phyloP scores from a whole-genome alignment of 1,140 invertebrate species.

The Aplysia californica region DNA sequence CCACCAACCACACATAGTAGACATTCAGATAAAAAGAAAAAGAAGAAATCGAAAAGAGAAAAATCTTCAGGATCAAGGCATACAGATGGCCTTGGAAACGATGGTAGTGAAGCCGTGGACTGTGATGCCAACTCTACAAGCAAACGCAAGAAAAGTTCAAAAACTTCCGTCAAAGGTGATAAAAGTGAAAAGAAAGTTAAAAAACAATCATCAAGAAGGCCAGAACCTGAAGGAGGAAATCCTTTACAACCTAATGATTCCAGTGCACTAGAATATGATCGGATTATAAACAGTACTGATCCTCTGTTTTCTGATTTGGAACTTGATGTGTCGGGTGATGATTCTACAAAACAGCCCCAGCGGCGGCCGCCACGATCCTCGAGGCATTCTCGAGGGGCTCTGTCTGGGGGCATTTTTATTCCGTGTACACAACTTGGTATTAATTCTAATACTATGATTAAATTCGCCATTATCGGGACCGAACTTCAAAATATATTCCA shows the following conservation, averaged over 20 bases:
- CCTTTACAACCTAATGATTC: background rate
- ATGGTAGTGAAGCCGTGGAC: slow-evolving; percentile 22
- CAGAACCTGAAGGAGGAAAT: slow-evolving; percentile 63
- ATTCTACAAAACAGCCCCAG: slow-evolving; percentile 19
- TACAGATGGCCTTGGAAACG: slow-evolving; percentile 24
- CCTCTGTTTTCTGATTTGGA: slow-evolving; percentile 64
- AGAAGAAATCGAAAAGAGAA: slow-evolving; percentile 41
- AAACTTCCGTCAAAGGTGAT: background rate
- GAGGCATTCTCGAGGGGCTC: slow-evolving; percentile 13
- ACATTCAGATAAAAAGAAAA: slow-evolving; percentile 46
- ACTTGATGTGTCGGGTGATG: slow-evolving; percentile 45
- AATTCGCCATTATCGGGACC: slow-evolving; percentile 95
- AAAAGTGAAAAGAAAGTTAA: slow-evolving; percentile 37
- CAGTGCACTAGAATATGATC: slow-evolving; percentile 54
- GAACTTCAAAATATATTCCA: slow-evolving; percentile 98
- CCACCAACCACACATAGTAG: too few relatives aligned
- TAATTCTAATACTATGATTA: slow-evolving; percentile 97
- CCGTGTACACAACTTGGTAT: slow-evolving; percentile 67
- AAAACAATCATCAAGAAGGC: slow-evolving; percentile 40
- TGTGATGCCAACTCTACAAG: slow-evolving; percentile 29
- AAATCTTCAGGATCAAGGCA: slow-evolving; percentile 27
- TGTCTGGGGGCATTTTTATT: slow-evolving; percentile 44
- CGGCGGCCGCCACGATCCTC: slow-evolving; percentile 10
- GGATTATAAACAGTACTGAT: slow-evolving; percentile 60
- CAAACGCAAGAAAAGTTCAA: slow-evolving; percentile 22